Evolutionary conservation across 2,113 vertebrate species (phyloP), one percentile per base, ranked within the genome.

Genomic region (Eurystomus gularis): DNA sequence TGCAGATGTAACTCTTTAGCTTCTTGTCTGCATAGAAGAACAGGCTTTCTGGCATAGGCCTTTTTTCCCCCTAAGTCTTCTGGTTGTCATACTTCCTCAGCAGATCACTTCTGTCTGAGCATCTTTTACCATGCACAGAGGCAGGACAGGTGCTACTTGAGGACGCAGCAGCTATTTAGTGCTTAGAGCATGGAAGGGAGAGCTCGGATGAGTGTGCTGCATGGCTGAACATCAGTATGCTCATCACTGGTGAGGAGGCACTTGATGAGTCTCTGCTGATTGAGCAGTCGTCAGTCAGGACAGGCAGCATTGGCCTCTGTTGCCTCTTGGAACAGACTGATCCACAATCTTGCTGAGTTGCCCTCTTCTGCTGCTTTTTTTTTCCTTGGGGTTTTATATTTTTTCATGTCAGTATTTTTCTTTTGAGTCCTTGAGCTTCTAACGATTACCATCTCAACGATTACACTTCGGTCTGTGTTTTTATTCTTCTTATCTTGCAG

Each of bases 381-480:
- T 79, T 66, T 60, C 31, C 60, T 62, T 78, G 51, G 11, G 72
- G 69, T 92, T 92, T 94, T 94, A 29, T 75, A 46, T 94, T 96
- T 91, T 95, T 91, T 91, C 55, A 51, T 39, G 60, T 94, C 88
- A 93, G 76, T 91, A 10, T 84, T 96, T 94, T 88, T 70, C 71
- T 58, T 49, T 49, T 48, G 55, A 88, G 82, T 92, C 94, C 86
- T 94, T 95, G 93, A 89, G 51, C 60, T 88, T 4, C 1, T 86
- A 71, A 93, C 0, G 51, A 94, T 92, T 94, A 48, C 64, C 29
- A 39, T 92, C 93, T 91, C 88, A 84, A 77, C 46, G 42, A 35
- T 95, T 94, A 91, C 83, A 33, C 91, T 91, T 94, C 0, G 0
- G n/a, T 86, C 46, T 86, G 86, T 61, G 55, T 69, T 81, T 83